These are phyloP conservation scores for Aurelia sp. DNA, from an alignment of 30 jellyfish, hydroid and myxozoan species.

Conservation along the genomic window DNA sequence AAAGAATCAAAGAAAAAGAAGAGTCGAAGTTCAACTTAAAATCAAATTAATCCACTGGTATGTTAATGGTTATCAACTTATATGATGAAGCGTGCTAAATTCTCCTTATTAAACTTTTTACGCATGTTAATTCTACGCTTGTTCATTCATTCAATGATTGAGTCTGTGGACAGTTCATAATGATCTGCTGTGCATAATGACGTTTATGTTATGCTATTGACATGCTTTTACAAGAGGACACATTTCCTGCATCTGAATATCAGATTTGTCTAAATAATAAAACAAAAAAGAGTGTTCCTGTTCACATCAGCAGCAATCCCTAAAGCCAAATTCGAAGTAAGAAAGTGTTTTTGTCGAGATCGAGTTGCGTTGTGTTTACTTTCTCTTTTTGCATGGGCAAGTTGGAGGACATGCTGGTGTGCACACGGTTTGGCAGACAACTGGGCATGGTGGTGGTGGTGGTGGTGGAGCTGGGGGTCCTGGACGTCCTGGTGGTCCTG, in stretches of 20 bases:
- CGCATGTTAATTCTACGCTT: not conserved
- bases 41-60: not conserved
- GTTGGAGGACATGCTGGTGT: constrained; percentile 88
- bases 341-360: constrained; percentile 25
- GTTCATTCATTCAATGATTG: not conserved
- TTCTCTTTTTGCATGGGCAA: constrained; percentile 53
- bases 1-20: not conserved
- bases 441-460: constrained; percentile 99
- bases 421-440: constrained; percentile 75
- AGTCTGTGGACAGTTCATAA: constrained; percentile 9
- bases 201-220: constrained; percentile 6
- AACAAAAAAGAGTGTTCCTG: constrained; percentile 43
- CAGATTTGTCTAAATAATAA: constrained; percentile 49
- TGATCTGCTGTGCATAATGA: constrained; percentile 39
- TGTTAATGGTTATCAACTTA: not conserved
- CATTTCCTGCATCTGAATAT: constrained; percentile 45
- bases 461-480: constrained; percentile 99
- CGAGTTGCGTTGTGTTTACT: not conserved
- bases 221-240: constrained; percentile 44
- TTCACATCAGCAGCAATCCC: constrained; percentile 61
- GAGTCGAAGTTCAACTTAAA: not conserved
- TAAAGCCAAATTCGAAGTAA: constrained; percentile 54
- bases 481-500: constrained; percentile 99
- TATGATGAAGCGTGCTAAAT: no score
- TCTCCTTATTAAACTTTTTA: not conserved